Percentiles rank a stretch among this genome's conserved stretches.
Conservation (phyloP, 2,888 invertebrate species). For the Acrobasis consociella region DNA sequence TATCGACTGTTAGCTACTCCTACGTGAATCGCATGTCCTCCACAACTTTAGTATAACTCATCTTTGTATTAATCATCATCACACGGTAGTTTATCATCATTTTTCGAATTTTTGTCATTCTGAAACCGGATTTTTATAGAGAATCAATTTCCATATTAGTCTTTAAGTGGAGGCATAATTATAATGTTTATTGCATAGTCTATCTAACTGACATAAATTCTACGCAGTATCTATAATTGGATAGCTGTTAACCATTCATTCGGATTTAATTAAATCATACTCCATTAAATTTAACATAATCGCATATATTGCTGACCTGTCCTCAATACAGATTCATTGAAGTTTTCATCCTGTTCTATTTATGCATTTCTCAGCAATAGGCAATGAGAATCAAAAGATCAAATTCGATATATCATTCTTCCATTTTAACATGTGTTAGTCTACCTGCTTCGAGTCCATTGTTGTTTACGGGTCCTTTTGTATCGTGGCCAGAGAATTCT, state of each 20-base stretch:
- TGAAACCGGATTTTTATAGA: background rate
- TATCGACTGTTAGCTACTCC: slow-evolving; percentile 9
- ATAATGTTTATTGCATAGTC: slow-evolving; percentile 6
- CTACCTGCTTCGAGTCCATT: slow-evolving; percentile 35
- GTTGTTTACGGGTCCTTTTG: slow-evolving; percentile 29
- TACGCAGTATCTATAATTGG: slow-evolving; percentile 13
- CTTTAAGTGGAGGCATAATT: slow-evolving; percentile 3
- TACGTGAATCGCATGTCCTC: slow-evolving; percentile 8
- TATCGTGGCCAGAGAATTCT: slow-evolving; percentile 21
- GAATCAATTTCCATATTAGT: slow-evolving; percentile 4
- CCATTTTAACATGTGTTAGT: background rate
- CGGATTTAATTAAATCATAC: background rate
- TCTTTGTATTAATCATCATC: too few species aligned
- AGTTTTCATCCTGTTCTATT: slow-evolving; percentile 2
- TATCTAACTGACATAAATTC: slow-evolving; percentile 3
- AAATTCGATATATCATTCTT: slow-evolving; percentile 4
- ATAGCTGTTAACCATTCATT: slow-evolving; percentile 1
- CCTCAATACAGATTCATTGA: background rate
- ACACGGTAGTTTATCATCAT: too few species aligned
- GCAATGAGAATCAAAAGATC: background rate
- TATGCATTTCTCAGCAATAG: background rate
- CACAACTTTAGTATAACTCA: too few species aligned
- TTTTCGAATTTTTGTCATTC: too few species aligned
- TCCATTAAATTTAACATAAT: slow-evolving; percentile 7
- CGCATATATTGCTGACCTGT: slow-evolving; percentile 4